phyloP scores from a whole-genome alignment of 2,888 invertebrate genomes.

The Pteria penguin region DNA sequence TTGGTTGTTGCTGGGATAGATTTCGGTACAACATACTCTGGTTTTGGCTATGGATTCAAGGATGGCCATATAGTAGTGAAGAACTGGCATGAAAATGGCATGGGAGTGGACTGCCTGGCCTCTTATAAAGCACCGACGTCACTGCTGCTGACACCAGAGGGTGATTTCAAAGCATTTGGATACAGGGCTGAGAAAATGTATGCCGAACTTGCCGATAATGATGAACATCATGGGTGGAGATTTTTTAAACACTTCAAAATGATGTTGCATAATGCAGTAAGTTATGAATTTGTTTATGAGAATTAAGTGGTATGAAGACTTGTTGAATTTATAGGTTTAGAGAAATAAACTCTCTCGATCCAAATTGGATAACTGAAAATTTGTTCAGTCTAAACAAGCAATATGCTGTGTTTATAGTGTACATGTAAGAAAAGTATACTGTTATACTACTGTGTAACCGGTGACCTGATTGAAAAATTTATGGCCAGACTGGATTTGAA shows the following conservation, averaged over 20 bases:
- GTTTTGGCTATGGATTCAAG: slow-evolving; percentile 2
- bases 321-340: too few species aligned
- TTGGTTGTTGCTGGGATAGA: slow-evolving; percentile 10
- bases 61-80: background rate
- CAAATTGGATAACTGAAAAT: too few species aligned
- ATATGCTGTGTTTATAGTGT: too few species aligned
- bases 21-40: slow-evolving; percentile 19
- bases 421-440: too few species aligned
- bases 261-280: slow-evolving; percentile 23
- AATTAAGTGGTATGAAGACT: too few species aligned
- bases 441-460: too few species aligned
- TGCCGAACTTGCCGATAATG: background rate
- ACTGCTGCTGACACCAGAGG: slow-evolving; percentile 21
- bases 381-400: too few species aligned
- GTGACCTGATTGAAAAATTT: too few species aligned
- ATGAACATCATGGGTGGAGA: slow-evolving; percentile 10
- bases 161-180: slow-evolving; percentile 28
- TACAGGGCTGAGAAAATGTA: slow-evolving; percentile 21
- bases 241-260: slow-evolving; percentile 33
- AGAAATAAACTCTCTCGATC: too few species aligned
- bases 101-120: background rate
- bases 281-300: too few species aligned
- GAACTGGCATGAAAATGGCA: background rate
- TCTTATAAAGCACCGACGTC: slow-evolving; percentile 23
- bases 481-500: too few species aligned